phyloP scores from a whole-genome alignment of 1,140 invertebrate genomes.

The Archivesica marissinica region DNA sequence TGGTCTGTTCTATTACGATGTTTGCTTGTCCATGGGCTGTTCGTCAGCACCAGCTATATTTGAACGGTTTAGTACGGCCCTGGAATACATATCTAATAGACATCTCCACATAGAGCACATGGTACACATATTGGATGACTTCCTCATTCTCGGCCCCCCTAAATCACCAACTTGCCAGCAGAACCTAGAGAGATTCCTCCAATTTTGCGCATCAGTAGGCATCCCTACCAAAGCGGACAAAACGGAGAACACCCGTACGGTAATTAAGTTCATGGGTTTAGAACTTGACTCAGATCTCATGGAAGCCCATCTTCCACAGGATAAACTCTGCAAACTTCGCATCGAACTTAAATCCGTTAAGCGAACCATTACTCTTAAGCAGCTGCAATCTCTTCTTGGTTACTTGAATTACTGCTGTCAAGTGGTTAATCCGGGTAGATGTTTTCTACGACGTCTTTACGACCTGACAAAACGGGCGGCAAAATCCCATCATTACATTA shows the following conservation, averaged over 20 bases:
- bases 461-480: slow-evolving; percentile 45
- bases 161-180: neutral
- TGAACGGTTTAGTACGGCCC: slow-evolving; percentile 55
- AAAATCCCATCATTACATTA: slow-evolving; percentile 50
- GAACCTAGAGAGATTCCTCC: slow-evolving; percentile 11
- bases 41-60: slow-evolving; percentile 34
- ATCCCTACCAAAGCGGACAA: slow-evolving; percentile 22
- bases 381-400: slow-evolving; percentile 55
- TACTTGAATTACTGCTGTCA: slow-evolving; percentile 50
- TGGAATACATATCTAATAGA: slow-evolving; percentile 34
- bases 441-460: slow-evolving; percentile 44
- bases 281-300: slow-evolving; percentile 12
- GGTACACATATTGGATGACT: slow-evolving; percentile 53
- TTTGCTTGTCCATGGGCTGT: neutral
- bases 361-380: neutral
- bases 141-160: slow-evolving; percentile 48
- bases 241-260: neutral
- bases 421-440: slow-evolving; percentile 42
- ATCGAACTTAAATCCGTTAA: neutral
- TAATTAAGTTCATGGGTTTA: slow-evolving; percentile 20
- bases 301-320: neutral
- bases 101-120: neutral
- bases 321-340: neutral
- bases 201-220: neutral
- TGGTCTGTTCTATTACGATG: slow-evolving; percentile 42